Conservation (phyloP, 2,888 invertebrate species). For the Phragmatobia fuliginosa region DNA sequence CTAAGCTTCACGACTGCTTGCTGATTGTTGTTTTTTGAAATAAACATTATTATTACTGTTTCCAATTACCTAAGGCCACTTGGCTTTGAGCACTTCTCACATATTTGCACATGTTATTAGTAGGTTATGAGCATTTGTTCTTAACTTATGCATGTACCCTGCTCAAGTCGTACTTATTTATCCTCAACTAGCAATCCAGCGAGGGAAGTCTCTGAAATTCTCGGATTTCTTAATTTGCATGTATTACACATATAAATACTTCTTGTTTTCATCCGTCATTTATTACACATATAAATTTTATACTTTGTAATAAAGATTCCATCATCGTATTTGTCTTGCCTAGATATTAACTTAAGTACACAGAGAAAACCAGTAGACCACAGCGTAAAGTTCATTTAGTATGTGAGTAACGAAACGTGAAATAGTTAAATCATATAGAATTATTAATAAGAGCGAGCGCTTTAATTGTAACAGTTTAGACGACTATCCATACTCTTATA, state of each 20-base stretch:
- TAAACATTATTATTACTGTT: no score
- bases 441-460: constrained; percentile 25
- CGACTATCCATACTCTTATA: constrained; percentile 21
- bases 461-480: constrained; percentile 30
- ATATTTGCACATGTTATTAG: neutral
- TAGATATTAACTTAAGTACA: neutral
- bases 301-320: no score
- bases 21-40: no score
- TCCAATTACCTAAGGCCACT: no score
- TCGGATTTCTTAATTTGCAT: no score
- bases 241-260: no score
- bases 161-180: neutral
- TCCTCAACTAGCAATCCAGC: no score
- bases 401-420: constrained; percentile 34
- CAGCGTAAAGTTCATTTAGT: constrained; percentile 12
- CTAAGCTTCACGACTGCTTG: no score
- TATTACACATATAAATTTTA: no score
- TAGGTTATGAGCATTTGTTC: neutral
- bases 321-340: neutral
- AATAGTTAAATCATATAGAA: constrained; percentile 20
- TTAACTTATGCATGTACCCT: neutral
- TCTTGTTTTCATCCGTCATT: no score
- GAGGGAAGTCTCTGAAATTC: no score
- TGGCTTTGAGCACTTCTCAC: no score
- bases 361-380: constrained; percentile 7